A percentile compares a stretch with the other conserved stretches of the same genome.
phyloP scores from a whole-genome alignment of 2,797 vertebrate species.

The Cossypha polioptera region DNA sequence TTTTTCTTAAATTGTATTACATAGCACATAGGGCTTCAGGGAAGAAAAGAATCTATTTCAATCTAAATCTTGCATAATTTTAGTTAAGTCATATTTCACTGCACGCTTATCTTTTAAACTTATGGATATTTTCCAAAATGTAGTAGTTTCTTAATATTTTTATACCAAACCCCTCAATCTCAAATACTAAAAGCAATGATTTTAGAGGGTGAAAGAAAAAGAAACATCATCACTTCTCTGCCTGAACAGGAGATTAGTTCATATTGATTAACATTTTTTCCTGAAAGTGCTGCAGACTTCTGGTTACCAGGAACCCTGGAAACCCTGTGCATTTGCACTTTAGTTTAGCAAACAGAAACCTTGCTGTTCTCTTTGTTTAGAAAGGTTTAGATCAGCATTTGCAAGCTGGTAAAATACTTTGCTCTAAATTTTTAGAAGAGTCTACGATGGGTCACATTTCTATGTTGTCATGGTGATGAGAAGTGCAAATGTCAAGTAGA shows the following conservation, averaged over 20 bases:
- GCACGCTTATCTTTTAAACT: neutral
- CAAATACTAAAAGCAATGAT: neutral
- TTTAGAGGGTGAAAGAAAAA: neutral
- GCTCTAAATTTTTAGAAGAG: neutral
- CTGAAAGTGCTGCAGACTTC: neutral
- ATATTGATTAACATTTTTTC: neutral
- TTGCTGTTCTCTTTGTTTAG: slow-evolving; percentile 4
- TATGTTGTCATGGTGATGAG: slow-evolving; percentile 61
- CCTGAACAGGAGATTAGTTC: neutral
- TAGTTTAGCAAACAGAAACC: neutral
- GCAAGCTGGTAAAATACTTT: neutral
- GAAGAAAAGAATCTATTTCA: neutral
- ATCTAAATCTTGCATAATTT: neutral
- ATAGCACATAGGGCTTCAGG: neutral
- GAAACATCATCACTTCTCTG: neutral
- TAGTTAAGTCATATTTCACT: neutral
- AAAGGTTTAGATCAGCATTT: neutral
- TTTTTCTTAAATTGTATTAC: neutral
- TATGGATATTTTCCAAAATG: neutral
- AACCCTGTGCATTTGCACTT: neutral
- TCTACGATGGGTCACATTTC: neutral
- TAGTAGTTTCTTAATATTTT: neutral
- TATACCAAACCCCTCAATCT: neutral
- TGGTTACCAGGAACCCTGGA: neutral
- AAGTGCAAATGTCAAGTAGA: slow-evolving; percentile 5